These are phyloP conservation scores for Macrobrachium nipponense DNA, from an alignment of 1,140 invertebrate species.

Conservation along the genomic window DNA sequence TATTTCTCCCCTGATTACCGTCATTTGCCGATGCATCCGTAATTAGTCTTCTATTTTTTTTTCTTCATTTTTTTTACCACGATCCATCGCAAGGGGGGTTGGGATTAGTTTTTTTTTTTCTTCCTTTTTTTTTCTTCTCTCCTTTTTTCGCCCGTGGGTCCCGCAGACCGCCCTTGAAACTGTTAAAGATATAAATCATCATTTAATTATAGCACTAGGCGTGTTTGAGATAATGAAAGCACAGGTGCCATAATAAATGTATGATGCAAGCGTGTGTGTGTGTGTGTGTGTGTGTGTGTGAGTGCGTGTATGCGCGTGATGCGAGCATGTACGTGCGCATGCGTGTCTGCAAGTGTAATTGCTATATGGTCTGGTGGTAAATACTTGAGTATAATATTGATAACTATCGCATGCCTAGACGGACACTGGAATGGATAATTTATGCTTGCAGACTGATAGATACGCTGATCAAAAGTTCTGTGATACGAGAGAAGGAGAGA, in stretches of 20 bases:
- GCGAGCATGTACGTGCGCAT: background rate
- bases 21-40: constrained; percentile 22
- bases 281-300: constrained; percentile 10
- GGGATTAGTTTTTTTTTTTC: background rate
- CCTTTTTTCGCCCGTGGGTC: background rate
- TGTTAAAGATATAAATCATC: constrained; percentile 16
- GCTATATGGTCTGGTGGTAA: background rate
- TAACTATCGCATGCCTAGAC: no score
- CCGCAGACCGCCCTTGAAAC: background rate
- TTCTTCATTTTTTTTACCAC: background rate
- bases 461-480: no score
- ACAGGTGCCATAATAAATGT: no score
- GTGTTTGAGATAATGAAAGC: background rate
- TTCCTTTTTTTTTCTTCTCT: background rate
- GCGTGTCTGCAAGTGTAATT: background rate
- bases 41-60: background rate
- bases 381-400: background rate
- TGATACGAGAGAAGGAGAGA: no score
- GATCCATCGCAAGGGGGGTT: no score
- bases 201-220: background rate
- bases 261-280: background rate
- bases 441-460: no score
- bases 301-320: background rate
- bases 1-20: constrained; percentile 23
- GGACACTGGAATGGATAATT: no score